Evolutionary conservation across 2,888 invertebrate species (phyloP), one percentile per base, ranked within the genome.

Genomic region (Camptogramma bilineatum): DNA sequence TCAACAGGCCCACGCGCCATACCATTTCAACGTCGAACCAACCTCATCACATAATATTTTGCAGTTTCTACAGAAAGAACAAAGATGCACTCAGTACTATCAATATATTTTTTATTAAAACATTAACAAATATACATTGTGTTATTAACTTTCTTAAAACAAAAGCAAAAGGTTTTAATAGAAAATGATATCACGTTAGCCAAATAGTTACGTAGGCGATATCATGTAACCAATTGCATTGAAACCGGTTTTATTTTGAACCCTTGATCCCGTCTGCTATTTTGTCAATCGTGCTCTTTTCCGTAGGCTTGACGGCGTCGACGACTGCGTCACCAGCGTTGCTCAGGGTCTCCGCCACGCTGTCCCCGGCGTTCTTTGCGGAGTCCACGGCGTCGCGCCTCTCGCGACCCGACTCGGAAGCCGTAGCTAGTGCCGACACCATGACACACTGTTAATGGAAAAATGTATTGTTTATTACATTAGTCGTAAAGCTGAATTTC

Each of bases 281-380:
- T 75, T 89, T 89, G 68, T 86, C 82, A 1, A 88, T 42, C 8
- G 83, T 70, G 58, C 86, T 86, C 70, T 88, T 90, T 72, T 92
- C 91, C 0, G 90, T 90, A 0, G 91, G 91, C 52, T 88, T 90
- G 69, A 91, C 88, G 5, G 87, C 89, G 53, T 91, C 79, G 1
- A 91, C 89, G 0, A 91, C 87, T 0, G 90, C 86, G 56, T 91
- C 90, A 0, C 90, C 85, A 0, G 91, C 92, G 13, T 90, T 82
- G 9, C 80, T 82, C 31, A 91, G 69, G 0, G 90, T 87, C 69
- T 79, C 85, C 42, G 86, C 87, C 48, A 87, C 81, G 31, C 86
- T 90, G 18, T 78, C 79, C 91, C 89, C 90, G 0, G 91, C 90
- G 55, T 78, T 77, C 66, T 89, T 91, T 84, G 91, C 82, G 0